phyloP scores from a whole-genome alignment of 2,797 vertebrate genomes.

The Scolopax rusticola region DNA sequence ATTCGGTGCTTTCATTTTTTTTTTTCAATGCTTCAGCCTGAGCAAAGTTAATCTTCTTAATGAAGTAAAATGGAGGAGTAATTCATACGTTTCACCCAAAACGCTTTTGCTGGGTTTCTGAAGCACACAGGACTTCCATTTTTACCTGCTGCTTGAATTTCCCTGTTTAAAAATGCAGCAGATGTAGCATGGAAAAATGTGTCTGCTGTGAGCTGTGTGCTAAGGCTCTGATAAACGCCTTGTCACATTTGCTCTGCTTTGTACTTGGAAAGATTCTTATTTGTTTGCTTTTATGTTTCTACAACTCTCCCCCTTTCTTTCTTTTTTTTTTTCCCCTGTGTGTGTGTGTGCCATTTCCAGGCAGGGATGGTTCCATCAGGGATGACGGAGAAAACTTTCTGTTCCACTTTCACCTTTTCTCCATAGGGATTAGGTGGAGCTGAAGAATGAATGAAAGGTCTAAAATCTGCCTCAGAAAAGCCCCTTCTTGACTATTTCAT shows the following conservation, averaged over 20 bases:
- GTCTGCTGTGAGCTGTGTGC: constrained; percentile 10
- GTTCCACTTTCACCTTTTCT: not conserved
- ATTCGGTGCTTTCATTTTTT: constrained; percentile 44
- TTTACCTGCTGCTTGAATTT: not conserved
- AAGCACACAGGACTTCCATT: not conserved
- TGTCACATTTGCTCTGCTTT: constrained; percentile 46
- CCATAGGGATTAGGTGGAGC: not conserved
- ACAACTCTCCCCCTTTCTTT: not conserved
- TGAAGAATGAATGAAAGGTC: not conserved
- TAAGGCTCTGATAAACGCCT: not conserved
- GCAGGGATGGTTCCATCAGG: not conserved
- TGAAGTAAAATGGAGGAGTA: constrained; percentile 37
- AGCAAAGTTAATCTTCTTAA: constrained; percentile 61
- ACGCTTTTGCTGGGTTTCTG: not conserved
- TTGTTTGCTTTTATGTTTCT: constrained; percentile 59
- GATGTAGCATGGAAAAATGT: not conserved
- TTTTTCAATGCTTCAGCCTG: constrained; percentile 19
- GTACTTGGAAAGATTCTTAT: constrained; percentile 35
- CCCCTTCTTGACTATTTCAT: not conserved
- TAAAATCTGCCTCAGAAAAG: not conserved
- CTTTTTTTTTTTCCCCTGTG: not conserved
- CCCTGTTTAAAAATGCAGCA: constrained; percentile 5
- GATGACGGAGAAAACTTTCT: not conserved
- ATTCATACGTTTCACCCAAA: not conserved
- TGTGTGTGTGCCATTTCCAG: not conserved